Percentiles rank a stretch among this genome's conserved stretches.
phyloP scores from a whole-genome alignment of 2,797 vertebrate species.

The Pogoniulus pusillus region DNA sequence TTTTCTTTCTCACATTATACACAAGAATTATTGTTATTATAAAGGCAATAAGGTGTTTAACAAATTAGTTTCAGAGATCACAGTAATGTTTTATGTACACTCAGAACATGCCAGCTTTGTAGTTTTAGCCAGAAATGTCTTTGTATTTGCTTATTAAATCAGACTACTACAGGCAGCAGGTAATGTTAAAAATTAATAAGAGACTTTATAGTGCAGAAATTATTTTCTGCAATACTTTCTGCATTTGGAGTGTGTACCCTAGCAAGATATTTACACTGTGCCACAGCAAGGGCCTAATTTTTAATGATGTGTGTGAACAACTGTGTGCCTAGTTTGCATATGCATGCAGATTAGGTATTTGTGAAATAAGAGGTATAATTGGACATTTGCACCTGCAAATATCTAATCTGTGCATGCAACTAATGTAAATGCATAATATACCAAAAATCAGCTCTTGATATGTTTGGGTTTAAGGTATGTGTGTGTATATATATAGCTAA shows the following conservation, averaged over 20 bases:
- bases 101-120: not conserved
- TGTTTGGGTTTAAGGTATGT: not conserved
- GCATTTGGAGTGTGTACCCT: constrained; percentile 53
- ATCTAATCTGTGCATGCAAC: constrained; percentile 46
- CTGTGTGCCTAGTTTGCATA: constrained; percentile 66
- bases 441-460: not conserved
- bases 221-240: constrained; percentile 24
- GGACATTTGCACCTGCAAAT: constrained; percentile 70
- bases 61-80: not conserved
- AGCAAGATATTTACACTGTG: constrained; percentile 69
- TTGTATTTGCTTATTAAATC: not conserved
- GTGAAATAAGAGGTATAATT: constrained; percentile 69
- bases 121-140: not conserved
- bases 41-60: not conserved
- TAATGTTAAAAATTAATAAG: constrained; percentile 28
- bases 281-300: constrained; percentile 72
- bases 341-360: constrained; percentile 68
- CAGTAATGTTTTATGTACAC: not conserved
- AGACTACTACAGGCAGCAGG: not conserved
- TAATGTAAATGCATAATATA: constrained; percentile 39
- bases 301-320: constrained; percentile 71
- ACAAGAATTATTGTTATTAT: not conserved
- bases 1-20: not conserved
- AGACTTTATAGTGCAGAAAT: constrained; percentile 14
- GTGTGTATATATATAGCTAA: not conserved